These are phyloP conservation scores for Tupaia chinensis DNA, from an alignment of 2,113 vertebrate species.

Conservation along the genomic window DNA sequence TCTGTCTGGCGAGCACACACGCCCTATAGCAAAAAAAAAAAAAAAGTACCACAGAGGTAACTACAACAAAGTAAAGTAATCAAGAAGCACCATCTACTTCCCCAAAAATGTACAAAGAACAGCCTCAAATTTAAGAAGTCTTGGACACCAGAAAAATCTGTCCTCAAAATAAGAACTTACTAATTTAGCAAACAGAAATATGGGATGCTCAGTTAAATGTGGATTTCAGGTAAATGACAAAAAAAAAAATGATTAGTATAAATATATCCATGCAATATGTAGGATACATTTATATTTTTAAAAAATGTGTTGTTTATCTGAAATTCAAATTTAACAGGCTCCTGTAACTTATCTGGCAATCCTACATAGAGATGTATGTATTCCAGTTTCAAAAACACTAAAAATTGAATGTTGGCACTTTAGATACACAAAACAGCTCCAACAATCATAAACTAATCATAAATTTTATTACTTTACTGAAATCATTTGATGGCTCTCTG, in stretches of 20 bases:
- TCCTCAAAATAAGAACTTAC: background rate
- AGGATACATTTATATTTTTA: background rate
- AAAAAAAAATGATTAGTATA: background rate
- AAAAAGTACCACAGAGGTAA: background rate
- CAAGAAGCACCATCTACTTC: background rate
- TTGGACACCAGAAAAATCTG: background rate
- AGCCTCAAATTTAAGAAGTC: background rate
- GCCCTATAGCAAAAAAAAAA: no score
- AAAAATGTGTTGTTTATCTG: background rate
- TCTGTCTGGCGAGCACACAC: no score
- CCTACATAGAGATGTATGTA: background rate
- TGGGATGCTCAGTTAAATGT: background rate
- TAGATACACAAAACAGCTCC: background rate
- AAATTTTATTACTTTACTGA: background rate
- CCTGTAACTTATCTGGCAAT: background rate
- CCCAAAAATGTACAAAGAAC: background rate
- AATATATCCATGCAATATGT: background rate
- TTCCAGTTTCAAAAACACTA: background rate
- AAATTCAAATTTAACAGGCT: background rate
- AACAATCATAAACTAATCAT: background rate
- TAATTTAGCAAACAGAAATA: constrained; percentile 32
- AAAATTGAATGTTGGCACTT: background rate
- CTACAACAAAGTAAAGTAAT: background rate
- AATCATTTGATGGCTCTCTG: background rate
- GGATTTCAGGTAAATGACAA: background rate